Conservation (phyloP, 2,113 vertebrate genomes). For the Sterrhoptilus dennistouni region DNA sequence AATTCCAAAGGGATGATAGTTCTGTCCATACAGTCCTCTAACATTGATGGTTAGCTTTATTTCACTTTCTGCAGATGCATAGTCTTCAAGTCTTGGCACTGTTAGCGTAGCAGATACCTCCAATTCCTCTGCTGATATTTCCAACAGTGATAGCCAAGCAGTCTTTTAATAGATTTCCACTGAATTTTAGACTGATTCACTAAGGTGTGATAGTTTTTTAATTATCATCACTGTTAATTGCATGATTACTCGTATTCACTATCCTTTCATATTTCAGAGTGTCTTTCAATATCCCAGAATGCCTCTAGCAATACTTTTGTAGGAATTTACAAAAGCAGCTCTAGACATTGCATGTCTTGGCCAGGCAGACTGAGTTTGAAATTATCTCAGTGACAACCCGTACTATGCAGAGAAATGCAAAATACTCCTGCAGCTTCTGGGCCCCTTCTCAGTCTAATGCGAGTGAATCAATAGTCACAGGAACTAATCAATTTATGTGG, state of each 20-base stretch:
- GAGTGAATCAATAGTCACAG: neutral
- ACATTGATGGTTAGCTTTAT: neutral
- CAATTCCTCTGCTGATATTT: neutral
- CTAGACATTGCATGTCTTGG: neutral
- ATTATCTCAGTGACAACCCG: neutral
- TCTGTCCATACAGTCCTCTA: neutral
- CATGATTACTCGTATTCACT: neutral
- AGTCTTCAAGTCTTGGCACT: neutral
- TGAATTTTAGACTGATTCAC: neutral
- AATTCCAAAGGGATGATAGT: rapidly evolving
- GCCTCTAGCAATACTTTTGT: neutral
- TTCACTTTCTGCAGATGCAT: neutral
- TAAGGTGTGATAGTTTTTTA: neutral
- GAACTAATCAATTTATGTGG: neutral
- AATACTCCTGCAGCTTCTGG: neutral
- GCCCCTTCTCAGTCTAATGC: neutral
- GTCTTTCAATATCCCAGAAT: neutral
- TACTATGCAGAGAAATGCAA: neutral
- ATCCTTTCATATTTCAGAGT: neutral
- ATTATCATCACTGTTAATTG: neutral
- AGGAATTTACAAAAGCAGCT: neutral
- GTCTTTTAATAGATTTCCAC: neutral
- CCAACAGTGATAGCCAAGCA: neutral
- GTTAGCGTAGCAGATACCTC: neutral
- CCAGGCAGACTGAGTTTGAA: neutral